Percentiles rank a stretch among this genome's conserved stretches.
phyloP scores from a whole-genome alignment of 2,113 vertebrate genomes.

The Tragelaphus strepsiceros region DNA sequence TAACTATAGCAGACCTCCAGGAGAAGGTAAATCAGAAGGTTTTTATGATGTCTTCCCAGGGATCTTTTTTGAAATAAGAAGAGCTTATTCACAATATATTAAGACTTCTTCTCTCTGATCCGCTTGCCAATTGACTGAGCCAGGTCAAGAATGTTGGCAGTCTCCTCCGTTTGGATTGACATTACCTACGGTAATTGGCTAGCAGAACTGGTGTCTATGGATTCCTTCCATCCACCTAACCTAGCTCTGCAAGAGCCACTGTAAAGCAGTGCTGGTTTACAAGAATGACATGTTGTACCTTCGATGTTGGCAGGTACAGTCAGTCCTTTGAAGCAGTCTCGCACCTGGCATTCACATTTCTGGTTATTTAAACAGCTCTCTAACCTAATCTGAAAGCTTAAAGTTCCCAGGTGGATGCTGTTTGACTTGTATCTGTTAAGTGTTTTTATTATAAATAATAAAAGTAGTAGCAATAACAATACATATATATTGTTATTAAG shows the following conservation, averaged over 20 bases:
- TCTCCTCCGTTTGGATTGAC: neutral
- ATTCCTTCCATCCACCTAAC: neutral
- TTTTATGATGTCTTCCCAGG: slow-evolving; percentile 30
- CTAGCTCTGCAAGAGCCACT: neutral
- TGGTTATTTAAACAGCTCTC: neutral
- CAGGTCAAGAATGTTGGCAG: neutral
- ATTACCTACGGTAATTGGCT: neutral
- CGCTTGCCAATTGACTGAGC: slow-evolving; percentile 10
- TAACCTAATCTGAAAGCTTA: neutral
- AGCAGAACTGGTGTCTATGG: neutral
- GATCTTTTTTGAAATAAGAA: slow-evolving; percentile 12
- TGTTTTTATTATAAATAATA: neutral
- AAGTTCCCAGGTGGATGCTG: neutral
- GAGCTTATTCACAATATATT: neutral
- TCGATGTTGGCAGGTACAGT: neutral
- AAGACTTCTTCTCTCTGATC: neutral
- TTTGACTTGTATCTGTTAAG: neutral
- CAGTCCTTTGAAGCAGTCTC: neutral
- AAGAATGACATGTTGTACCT: neutral
- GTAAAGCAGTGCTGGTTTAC: neutral
- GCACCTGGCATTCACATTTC: neutral
- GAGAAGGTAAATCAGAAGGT: neutral
- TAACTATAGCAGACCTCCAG: neutral
- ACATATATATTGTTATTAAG: neutral
- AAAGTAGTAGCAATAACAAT: neutral